Base-by-base conservation (phyloP, 2,113 vertebrate species). In the Heloderma charlesbogerti region DNA sequence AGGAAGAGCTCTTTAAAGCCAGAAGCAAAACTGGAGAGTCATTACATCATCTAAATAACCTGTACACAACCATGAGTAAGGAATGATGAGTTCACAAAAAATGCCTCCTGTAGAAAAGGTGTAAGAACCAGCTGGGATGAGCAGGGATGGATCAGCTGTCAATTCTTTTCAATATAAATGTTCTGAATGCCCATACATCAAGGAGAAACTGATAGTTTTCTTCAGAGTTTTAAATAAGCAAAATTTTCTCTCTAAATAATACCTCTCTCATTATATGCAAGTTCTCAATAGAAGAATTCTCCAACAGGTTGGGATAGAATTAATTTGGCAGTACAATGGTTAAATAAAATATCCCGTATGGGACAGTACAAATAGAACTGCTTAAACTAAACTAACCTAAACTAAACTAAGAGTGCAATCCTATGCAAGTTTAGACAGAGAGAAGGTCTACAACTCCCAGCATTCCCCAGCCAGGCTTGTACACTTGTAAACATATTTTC, bases 181-280 rank as follows among this genome's bases (percentile, higher is more conserved):
- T 84, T 84, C 27, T 45, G 83, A 84, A 67, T 78, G 72, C n/a
- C 29, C 27, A 57, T 31, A 63, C 77, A 57, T 78, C 72, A 45
- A 75, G 51, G 45, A 63, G 27, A 77, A 87, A 60, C 3, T 77
- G 27, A 43, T 77, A 43, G 54, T 4, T 54, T 78, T 57, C 54
- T n/a, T 77, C 29, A 77, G 51, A 45, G 54, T 43, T 78, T 87
- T 63, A 60, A 43, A 57, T 34, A 80, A 31, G 29, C 45, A 80
- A 29, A 87, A 57, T 87, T 54, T 63, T 45, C 37, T 87, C 29
- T 77, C 37, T 31, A 63, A 87, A 87, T 87, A 87, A 63, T 18
- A 54, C 22, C 34, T 78, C 72, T 78, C 57, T 63, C 29, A 45
- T 87, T 87, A 31, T 25, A 43, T 29, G 51, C n/a, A 87, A 63